Evolutionary conservation across 2,113 vertebrate genomes (phyloP).

Genomic region (Nyctibius bracteatus): DNA sequence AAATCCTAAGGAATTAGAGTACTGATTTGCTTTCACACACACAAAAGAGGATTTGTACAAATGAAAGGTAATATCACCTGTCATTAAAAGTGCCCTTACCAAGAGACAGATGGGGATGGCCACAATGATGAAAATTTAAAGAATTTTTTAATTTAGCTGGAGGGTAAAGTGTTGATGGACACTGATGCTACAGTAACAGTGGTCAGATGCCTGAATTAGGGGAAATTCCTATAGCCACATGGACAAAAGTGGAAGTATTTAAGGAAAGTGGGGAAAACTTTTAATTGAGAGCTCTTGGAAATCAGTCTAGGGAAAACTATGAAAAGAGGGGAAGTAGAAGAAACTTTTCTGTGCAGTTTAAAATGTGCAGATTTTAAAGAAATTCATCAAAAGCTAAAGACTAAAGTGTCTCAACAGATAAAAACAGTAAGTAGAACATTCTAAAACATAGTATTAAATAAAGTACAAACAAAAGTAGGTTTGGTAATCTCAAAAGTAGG

Average conservation of each 20-base stretch:
- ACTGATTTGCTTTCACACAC: not conserved
- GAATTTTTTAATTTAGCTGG: too few species aligned
- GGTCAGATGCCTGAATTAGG: not conserved
- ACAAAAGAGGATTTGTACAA: not conserved
- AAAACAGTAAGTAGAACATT: not conserved
- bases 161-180: not conserved
- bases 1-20: not conserved
- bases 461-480: not conserved
- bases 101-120: not conserved
- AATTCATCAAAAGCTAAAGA: not conserved
- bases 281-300: not conserved
- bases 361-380: not conserved
- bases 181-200: not conserved
- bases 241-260: not conserved
- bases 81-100: not conserved
- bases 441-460: not conserved
- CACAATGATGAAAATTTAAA: accelerated
- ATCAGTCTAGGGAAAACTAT: not conserved
- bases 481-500: not conserved
- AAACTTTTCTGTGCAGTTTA: not conserved
- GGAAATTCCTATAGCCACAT: not conserved
- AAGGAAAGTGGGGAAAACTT: not conserved
- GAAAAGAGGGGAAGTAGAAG: not conserved
- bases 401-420: not conserved
- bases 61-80: not conserved